Conservation (phyloP, 2,797 vertebrate species). For the Tragopan temminckii region DNA sequence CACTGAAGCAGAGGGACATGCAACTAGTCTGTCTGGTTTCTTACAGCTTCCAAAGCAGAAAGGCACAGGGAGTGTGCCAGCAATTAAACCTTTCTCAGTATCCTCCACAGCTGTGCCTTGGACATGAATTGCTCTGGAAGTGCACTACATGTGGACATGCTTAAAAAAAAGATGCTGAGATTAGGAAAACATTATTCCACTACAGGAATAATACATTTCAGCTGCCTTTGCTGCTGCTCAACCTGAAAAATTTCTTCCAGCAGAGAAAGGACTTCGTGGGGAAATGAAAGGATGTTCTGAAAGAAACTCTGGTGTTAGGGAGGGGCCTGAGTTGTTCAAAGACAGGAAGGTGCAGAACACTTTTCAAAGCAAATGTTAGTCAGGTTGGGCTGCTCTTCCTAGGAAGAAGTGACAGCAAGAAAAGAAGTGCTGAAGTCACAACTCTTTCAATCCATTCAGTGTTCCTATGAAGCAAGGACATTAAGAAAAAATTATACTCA, state of each 20-base stretch:
- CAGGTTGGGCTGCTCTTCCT: not conserved
- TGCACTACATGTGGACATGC: slow-evolving; percentile 53
- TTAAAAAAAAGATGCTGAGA: slow-evolving; percentile 66
- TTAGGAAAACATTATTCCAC: slow-evolving; percentile 72
- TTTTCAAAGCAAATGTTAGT: not conserved
- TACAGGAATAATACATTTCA: slow-evolving; percentile 65
- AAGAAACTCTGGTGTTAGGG: not conserved
- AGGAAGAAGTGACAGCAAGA: not conserved
- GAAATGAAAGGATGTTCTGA: not conserved
- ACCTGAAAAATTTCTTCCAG: not conserved
- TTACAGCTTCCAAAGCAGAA: not conserved
- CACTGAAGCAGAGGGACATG: not conserved
- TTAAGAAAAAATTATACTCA: too few species aligned
- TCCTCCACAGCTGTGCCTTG: slow-evolving; percentile 59
- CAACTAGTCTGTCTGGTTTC: not conserved
- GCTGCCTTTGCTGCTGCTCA: slow-evolving; percentile 31
- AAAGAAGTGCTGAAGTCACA: not conserved
- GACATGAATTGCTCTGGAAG: slow-evolving; percentile 38
- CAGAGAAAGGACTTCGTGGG: not conserved
- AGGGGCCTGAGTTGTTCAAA: not conserved
- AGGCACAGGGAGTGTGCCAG: not conserved
- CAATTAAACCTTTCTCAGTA: slow-evolving; percentile 24
- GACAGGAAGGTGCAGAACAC: rapidly evolving
- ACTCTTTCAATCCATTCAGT: not conserved
- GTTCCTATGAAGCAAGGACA: not conserved